Evolutionary conservation across 2,888 invertebrate species (phyloP), one percentile per base, ranked within the genome.

Genomic region (Elmis aenea): DNA sequence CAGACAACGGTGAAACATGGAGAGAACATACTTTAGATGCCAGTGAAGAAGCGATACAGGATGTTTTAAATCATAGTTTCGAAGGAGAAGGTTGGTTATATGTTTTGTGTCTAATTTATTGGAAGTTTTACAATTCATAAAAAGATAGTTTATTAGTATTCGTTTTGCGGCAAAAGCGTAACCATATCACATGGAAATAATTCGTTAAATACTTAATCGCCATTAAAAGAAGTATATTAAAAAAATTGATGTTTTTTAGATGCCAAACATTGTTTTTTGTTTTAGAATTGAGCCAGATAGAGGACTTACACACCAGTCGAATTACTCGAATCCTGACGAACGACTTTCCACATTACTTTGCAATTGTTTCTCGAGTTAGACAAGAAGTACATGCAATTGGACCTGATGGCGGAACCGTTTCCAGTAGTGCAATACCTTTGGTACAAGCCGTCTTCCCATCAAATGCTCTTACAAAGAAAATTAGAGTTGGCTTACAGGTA

Each of bases 1-100:
- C 95, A 2, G 97, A 99, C 68, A 94, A 96, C 57, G 99, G 99
- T 10, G 95, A 97, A 67, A 91, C 88, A 15, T 99, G 99, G 99
- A 86, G 91, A 48, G 99, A 99, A 62, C 99, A 99, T 64, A 84
- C 85, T 20, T 67, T 89, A 41, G 83, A 85, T 58, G 86, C 89
- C 38, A 84, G 79, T 33, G 90, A 91, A 61, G 88, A 91, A 59
- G 85, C 87, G 27, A 83, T 91, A 16, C 83, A 94, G 69, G 94
- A 95, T 62, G 89, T 92, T 13, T 72, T 97, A 40, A 90, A 91
- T 61, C 92, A 93, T 61, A 88, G 90, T 55, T 88, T 90, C 67
- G 91, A 93, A 67, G 84, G 84, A 50, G 83, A 83, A 72, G 82
- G 82, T 80, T 62, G 43, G 44, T 33, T 21, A 30, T 26, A 6